Conservation (phyloP, 1,140 invertebrate genomes). For the Musca vetustissima region DNA sequence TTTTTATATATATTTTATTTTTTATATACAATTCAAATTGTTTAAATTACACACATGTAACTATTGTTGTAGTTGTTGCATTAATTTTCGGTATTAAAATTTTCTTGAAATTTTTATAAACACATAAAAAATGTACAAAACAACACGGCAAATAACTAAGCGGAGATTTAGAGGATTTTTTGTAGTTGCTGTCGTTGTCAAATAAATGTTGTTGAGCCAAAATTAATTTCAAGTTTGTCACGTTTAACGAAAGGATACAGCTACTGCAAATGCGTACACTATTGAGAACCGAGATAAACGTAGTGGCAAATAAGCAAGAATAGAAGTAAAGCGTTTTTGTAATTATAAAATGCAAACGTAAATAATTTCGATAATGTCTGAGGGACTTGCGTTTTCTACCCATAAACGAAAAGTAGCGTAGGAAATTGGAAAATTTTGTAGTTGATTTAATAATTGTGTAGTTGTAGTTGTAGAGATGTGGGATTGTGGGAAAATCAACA, state of each 20-base stretch:
- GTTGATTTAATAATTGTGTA: not conserved
- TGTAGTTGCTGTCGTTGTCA: too few relatives aligned
- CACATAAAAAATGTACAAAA: constrained; percentile 4
- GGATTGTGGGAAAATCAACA: not conserved
- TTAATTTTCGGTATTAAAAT: constrained; percentile 4
- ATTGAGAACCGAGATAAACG: too few relatives aligned
- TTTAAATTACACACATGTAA: not conserved
- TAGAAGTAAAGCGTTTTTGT: constrained; percentile 25
- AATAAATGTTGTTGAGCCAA: too few relatives aligned
- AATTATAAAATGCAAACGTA: constrained; percentile 55
- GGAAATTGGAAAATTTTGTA: not conserved
- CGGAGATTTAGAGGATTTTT: too few relatives aligned
- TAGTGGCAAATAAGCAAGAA: too few relatives aligned
- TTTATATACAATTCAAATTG: not conserved
- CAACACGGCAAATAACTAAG: too few relatives aligned
- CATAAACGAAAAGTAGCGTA: constrained; percentile 51
- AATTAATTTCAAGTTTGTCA: too few relatives aligned
- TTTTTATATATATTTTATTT: not conserved
- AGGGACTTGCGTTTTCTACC: constrained; percentile 54
- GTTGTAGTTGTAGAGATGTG: not conserved
- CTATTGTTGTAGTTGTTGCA: not conserved
- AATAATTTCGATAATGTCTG: constrained; percentile 56
- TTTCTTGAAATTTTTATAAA: constrained; percentile 10
- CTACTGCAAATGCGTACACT: too few relatives aligned
- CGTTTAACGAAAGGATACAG: too few relatives aligned